Base-by-base conservation (phyloP, 2,888 invertebrate species). In the Pseudococcus jackbeardsleyi region DNA sequence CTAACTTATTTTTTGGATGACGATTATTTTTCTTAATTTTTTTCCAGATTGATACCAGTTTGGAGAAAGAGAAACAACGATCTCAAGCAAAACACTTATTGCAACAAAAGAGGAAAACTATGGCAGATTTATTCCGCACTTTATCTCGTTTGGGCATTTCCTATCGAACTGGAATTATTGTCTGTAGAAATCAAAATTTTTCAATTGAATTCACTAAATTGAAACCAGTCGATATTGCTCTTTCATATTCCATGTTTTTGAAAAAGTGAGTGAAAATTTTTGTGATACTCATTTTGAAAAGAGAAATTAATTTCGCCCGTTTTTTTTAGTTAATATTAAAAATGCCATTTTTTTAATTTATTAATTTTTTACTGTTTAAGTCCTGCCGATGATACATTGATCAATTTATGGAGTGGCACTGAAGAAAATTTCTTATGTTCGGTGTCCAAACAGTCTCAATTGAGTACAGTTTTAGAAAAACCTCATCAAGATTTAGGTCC, bases 61-160 rank as follows among this genome's bases (percentile, higher is more conserved):
- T 94, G 2, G 93, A 94, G 0, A 95, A 95, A 90, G 93, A 94
- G 0, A 96, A 96, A 90, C 96, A 96, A 91, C 95, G 94, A 89
- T 94, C 96, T 0, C 94, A 95, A 91, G 95, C 95, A 0, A 96
- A 96, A 91, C 94, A 94, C 91, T 95, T 97, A 86, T 93, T 97
- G 5, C 95, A 96, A 90, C 96, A 96, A 90, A 98, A 98, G 91
- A 94, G 96, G 48, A 95, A 96, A 92, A 95, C 96, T 0, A 92
- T 99, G 0, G 94, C 96, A 0, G 97, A 98, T 91, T 93, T 98
- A 79, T 98, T 98, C 91, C 96, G 96, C 91, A 93, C 93, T 39
- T 92, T 99, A 0, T 91, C 94, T 0, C 94, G 93, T 89, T 93
- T 96, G 90, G 97, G 98, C 0, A 91, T 98, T 1, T 97, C 96